Base-by-base conservation (phyloP, 2,797 vertebrate genomes). In the Melanitta fusca region DNA sequence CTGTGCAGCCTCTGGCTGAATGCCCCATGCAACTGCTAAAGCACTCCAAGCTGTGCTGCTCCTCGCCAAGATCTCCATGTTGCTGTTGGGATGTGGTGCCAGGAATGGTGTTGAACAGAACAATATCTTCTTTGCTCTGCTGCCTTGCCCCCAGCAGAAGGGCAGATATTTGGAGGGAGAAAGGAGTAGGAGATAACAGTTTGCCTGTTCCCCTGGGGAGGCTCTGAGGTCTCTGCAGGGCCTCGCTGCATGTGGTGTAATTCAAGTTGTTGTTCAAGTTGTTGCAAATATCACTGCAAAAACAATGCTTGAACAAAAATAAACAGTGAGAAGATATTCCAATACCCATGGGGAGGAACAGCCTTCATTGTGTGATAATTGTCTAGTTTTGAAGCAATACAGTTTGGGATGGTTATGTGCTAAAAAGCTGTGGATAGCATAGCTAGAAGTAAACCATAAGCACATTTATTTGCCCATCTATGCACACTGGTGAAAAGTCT, bases 81-180 rank as follows among this genome's bases (percentile, higher is more conserved):
- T 72, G 88, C 85, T 89, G n/a, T 70, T 86, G 83, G 77, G 62
- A 71, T 81, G 80, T 0, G 0, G 70, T 91, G 91, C 89, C 91
- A 93, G 91, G 70, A 95, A 62, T 18, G 34, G 69, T 80, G 30
- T 36, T 61, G 88, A 81, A 70, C 85, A 77, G 89, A 95, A 86
- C 88, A 91, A 14, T 73, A 20, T 65, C 62, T 61, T 72, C 85
- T 91, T 92, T 96, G 73, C 72, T 89, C 8, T 80, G 77, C 60
- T 85, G 85, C 78, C 58, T 93, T 84, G 82, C 53, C 70, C 68
- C 34, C 28, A 79, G 51, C 43, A 81, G 80, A 75, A 58, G 56
- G 70, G 56, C 58, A 86, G 77, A 70, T 84, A 62, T 14, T 71
- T 77, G 65, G 18, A 80, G 27, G 39, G n/a, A 94, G 60, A 49